Evolutionary conservation across 2,888 invertebrate species (phyloP).

Genomic region (Epinotia brunnichana): DNA sequence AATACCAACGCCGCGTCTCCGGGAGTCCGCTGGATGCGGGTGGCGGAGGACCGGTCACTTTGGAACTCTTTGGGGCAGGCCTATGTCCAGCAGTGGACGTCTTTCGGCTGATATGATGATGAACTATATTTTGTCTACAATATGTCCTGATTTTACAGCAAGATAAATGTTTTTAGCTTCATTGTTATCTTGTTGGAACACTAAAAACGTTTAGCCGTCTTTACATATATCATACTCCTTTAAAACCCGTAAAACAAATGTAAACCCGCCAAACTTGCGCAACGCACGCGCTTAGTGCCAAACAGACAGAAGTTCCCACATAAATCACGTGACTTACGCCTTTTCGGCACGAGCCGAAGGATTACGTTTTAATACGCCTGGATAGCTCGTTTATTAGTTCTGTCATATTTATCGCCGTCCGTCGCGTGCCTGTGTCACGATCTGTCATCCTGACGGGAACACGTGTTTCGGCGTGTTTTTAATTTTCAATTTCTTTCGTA

Average conservation of each 20-base stretch:
- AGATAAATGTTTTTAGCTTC: too few species aligned
- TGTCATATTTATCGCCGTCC: conserved; percentile 32
- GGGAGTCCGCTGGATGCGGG: too few species aligned
- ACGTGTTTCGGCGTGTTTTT: conserved; percentile 25
- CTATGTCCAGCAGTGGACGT: too few species aligned
- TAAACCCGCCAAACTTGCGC: not conserved
- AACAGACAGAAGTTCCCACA: conserved; percentile 7
- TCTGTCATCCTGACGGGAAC: conserved; percentile 35
- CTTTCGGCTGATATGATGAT: too few species aligned
- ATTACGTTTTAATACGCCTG: conserved; percentile 36
- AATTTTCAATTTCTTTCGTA: conserved; percentile 15
- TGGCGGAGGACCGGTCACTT: too few species aligned
- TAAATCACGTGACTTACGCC: conserved; percentile 17
- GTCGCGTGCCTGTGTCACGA: conserved; percentile 24
- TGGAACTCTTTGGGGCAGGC: too few species aligned
- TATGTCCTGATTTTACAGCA: too few species aligned
- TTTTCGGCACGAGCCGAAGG: not conserved
- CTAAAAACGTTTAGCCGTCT: not conserved
- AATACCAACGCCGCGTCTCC: too few species aligned
- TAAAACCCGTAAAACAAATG: not conserved
- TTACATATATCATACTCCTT: not conserved
- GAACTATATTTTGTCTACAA: too few species aligned
- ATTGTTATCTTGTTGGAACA: not conserved
- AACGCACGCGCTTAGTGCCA: not conserved
- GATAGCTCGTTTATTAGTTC: conserved; percentile 27